These are phyloP conservation scores for Neodontobutis hainanensis DNA, from an alignment of 2,113 vertebrate genomes.

Conservation along the genomic window DNA sequence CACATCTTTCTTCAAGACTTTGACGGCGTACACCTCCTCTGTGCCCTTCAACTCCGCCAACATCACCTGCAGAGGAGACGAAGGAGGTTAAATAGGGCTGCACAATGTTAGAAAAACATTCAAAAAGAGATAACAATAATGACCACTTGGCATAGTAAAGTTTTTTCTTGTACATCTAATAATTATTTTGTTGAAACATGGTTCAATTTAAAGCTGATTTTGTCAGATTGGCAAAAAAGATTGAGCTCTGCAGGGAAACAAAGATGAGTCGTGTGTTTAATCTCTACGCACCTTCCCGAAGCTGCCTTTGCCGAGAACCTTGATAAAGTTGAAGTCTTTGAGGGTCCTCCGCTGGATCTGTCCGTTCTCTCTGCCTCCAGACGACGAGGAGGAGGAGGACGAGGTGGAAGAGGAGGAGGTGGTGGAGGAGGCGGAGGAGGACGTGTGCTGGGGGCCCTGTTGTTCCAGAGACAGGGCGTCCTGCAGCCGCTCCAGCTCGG, in stretches of 20 bases:
- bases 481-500: conserved; percentile 92
- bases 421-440: conserved; percentile 67
- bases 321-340: conserved; percentile 96
- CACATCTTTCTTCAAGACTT: conserved; percentile 97
- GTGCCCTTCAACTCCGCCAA: conserved; percentile 94
- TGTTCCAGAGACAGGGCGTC: conserved; percentile 92
- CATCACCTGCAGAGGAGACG: conserved; percentile 85
- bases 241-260: too few relatives aligned
- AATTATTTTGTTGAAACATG: too few relatives aligned
- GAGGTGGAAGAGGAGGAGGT: conserved; percentile 80
- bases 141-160: too few relatives aligned
- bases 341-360: conserved; percentile 89
- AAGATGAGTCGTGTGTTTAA: too few relatives aligned
- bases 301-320: conserved; percentile 98
- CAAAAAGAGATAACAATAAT: too few relatives aligned
- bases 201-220: too few relatives aligned
- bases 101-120: too few relatives aligned
- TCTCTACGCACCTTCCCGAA: conserved; percentile 89
- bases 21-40: conserved; percentile 97
- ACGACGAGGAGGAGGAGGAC: conserved; percentile 79
- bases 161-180: too few relatives aligned
- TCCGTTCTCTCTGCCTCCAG: conserved; percentile 88
- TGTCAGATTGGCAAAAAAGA: too few relatives aligned
- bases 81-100: too few relatives aligned
- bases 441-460: conserved; percentile 87